A percentile compares a stretch with the other conserved stretches of the same genome.
Evolutionary conservation across 2,797 vertebrate species (phyloP).

Genomic region (Lithobates pipiens): DNA sequence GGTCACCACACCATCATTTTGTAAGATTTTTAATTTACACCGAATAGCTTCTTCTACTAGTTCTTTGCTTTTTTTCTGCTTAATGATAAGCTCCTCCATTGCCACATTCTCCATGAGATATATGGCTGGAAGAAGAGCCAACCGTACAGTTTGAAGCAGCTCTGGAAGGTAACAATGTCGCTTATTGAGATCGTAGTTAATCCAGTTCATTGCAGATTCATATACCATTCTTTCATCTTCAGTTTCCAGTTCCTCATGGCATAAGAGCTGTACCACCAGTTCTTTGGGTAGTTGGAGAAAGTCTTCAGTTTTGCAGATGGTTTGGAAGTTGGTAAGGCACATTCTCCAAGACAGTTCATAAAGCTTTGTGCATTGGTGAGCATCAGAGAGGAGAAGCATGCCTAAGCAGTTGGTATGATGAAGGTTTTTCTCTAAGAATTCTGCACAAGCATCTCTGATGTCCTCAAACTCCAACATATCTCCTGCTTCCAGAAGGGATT

Average conservation of each 20-base stretch:
- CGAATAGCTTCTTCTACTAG: slow-evolving; percentile 95
- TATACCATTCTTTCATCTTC: slow-evolving; percentile 97
- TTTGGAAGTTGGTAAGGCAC: slow-evolving; percentile 97
- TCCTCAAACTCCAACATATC: slow-evolving; percentile 99
- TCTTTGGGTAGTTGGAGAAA: slow-evolving; percentile 98
- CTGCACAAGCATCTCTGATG: slow-evolving; percentile 95
- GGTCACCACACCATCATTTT: slow-evolving; percentile 95
- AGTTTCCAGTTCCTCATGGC: slow-evolving; percentile 95
- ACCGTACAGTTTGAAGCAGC: slow-evolving; percentile 89
- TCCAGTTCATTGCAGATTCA: slow-evolving; percentile 95
- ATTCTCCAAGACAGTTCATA: slow-evolving; percentile 96
- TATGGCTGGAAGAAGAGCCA: slow-evolving; percentile 94
- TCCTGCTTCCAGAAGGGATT: slow-evolving; percentile 93
- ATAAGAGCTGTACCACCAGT: slow-evolving; percentile 93
- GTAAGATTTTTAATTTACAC: slow-evolving; percentile 95
- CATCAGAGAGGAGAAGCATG: slow-evolving; percentile 94
- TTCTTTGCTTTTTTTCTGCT: slow-evolving; percentile 94
- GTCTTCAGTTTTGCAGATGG: slow-evolving; percentile 95
- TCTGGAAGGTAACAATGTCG: slow-evolving; percentile 90
- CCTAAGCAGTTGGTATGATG: slow-evolving; percentile 96
- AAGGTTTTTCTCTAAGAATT: slow-evolving; percentile 96
- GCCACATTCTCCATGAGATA: slow-evolving; percentile 99
- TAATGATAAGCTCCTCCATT: slow-evolving; percentile 93
- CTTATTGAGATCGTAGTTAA: slow-evolving; percentile 92
- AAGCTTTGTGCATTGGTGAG: slow-evolving; percentile 95